phyloP scores from a whole-genome alignment of 2,797 vertebrate genomes.

The Artibeus jamaicensis region DNA sequence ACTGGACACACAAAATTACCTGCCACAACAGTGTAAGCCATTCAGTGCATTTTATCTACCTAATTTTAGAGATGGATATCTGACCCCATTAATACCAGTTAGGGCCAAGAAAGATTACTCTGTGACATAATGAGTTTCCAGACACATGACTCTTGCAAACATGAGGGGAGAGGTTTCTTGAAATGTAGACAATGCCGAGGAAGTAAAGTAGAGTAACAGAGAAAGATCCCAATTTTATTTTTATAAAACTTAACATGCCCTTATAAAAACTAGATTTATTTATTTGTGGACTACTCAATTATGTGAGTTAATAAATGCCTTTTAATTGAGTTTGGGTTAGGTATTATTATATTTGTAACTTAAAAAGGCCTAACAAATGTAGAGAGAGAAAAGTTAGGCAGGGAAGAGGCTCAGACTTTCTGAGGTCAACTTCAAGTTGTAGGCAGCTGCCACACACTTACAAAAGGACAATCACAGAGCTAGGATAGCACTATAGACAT shows the following conservation, averaged over 20 bases:
- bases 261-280: not conserved
- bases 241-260: not conserved
- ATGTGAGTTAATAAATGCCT: not conserved
- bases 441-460: not conserved
- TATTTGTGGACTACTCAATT: not conserved
- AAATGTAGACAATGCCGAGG: not conserved
- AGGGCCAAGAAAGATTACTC: not conserved
- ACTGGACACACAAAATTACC: not conserved
- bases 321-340: not conserved
- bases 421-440: not conserved
- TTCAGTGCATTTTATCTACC: not conserved
- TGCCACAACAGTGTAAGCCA: not conserved
- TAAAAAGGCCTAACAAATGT: not conserved
- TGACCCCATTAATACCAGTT: not conserved
- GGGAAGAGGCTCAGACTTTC: not conserved
- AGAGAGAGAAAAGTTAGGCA: not conserved
- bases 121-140: not conserved
- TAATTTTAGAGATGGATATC: not conserved
- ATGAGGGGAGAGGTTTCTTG: not conserved
- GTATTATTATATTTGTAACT: not conserved
- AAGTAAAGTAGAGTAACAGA: not conserved
- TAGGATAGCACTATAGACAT: not conserved
- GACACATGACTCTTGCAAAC: not conserved
- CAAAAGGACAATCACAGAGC: not conserved
- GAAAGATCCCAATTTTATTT: not conserved